Conservation (phyloP, 2,113 vertebrate genomes). For the Mormoops blainvillei region DNA sequence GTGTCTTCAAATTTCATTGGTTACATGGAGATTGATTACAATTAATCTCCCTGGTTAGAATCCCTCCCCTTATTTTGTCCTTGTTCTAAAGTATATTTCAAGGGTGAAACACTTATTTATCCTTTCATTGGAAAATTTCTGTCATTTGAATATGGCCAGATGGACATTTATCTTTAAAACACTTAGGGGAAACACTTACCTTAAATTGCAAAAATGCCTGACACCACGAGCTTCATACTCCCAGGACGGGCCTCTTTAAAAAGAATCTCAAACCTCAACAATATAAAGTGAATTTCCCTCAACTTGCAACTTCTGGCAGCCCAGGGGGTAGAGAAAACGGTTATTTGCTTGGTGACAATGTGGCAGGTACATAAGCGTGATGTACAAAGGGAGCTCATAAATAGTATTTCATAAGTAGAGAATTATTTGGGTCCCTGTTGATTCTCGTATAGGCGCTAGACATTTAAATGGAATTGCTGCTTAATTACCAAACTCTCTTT, state of each 20-base stretch:
- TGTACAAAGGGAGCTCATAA: not conserved
- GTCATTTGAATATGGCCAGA: not conserved
- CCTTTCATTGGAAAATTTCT: not conserved
- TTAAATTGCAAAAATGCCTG: not conserved
- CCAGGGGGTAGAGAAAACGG: not conserved
- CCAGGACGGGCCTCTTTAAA: not conserved
- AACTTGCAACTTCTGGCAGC: not conserved
- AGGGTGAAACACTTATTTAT: not conserved
- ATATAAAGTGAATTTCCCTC: not conserved
- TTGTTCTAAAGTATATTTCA: not conserved
- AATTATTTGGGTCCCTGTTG: slow-evolving; percentile 55
- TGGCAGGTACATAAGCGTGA: not conserved
- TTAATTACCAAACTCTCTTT: slow-evolving; percentile 85
- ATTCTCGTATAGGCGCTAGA: slow-evolving; percentile 69
- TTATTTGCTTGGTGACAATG: slow-evolving; percentile 8
- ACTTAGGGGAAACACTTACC: not conserved
- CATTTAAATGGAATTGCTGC: slow-evolving; percentile 84
- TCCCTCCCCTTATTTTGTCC: not conserved
- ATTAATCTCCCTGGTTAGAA: not conserved
- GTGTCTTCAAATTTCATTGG: not conserved
- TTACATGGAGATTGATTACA: not conserved
- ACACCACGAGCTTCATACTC: not conserved
- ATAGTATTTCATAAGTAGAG: slow-evolving; percentile 51
- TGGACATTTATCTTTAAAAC: slow-evolving; percentile 35
- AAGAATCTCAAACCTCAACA: not conserved